Base-by-base conservation (phyloP, 2,888 invertebrate genomes). In the Nemapogon koenigi region DNA sequence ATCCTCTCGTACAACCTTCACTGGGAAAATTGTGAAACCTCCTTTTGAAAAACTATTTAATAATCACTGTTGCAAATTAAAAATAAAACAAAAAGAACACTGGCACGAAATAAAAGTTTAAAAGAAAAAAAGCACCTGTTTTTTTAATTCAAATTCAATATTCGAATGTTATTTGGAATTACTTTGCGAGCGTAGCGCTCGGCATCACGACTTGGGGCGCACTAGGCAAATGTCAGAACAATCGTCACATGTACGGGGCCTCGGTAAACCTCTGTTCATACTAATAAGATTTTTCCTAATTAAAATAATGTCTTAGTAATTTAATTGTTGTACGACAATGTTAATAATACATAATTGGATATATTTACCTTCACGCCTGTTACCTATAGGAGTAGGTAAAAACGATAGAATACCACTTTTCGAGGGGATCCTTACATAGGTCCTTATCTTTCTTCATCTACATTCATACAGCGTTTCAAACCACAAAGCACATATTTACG, bases 151-250 rank as follows among this genome's bases (percentile, higher is more conserved):
- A 31, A 31, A 3, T 31, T 33, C n/a, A 18, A 33, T 17, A 10
- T 33, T 19, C 3, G n/a, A 33, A 33, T 33, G 18, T 19, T 18
- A 11, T 33, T 33, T n/a, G n/a, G n/a, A n/a, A 33, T 33, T 33
- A 3, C 13, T 19, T 19, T 33, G 22, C 66, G 63, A 59, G 62
- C 71, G 68, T 62, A n/a, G n/a, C 59, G 56, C 51, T 58, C 58
- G 55, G 52, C 59, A 55, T 68, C 62, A 58, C 62, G 59, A 68
- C 58, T 62, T 68, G 60, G 66, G 65, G 63, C 70, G 67, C 67
- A 76, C 78, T 76, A 76, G 70, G 72, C 66, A 71, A 73, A 72
- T 73, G 75, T 73, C 72, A 71, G 73, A 59, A 28, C 28, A 16
- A 28, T 37, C 68, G 71, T 73, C 69, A 71, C 75, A 75, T 73